Evolutionary conservation across 2,797 vertebrate species (phyloP), one percentile per base, ranked within the genome.

Genomic region (Lepilemur ruficaudatus): DNA sequence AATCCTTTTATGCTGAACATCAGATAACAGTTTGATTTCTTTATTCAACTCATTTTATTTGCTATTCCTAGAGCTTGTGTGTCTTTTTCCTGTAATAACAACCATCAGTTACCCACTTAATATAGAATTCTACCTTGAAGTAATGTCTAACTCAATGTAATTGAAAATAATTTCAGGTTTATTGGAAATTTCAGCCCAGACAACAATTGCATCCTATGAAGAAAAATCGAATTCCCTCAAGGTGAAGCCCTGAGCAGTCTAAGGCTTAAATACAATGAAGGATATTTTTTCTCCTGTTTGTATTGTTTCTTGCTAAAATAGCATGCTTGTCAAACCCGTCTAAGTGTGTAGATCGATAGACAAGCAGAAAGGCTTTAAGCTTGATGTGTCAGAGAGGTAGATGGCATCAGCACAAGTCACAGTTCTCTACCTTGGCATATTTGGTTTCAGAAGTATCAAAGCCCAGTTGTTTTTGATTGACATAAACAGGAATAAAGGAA

Each of bases 281-380:
- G 35, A 38, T 95, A 59, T 84, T 96, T 91, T 96, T 80, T 61
- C 82, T 69, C 48, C 18, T 41, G 30, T 97, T 97, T 93, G 48
- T 95, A 96, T 97, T 97, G 87, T 97, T 98, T 97, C 96, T 94
- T 94, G 93, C 96, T 97, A 95, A 97, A 98, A 95, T 94, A 97
- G 78, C 93, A 96, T 89, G 55, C 93, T 97, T 97, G 94, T 97
- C 94, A 97, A 93, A 92, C 22, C 78, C 0, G 1, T 94, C 92
- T 96, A 86, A 94, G 93, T 80, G 69, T 95, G 87, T 82, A 94
- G 84, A 97, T 95, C 13, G 7, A 97, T 63, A 95, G 85, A 96
- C 92, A 94, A 59, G 76, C 50, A 90, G 57, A 78, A 89, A 91
- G n/a, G 70, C 82, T 94, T 96, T 96, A 59, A 92, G 65, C 13